phyloP scores from a whole-genome alignment of 2,888 invertebrate species.

The Hydriomena furcata region DNA sequence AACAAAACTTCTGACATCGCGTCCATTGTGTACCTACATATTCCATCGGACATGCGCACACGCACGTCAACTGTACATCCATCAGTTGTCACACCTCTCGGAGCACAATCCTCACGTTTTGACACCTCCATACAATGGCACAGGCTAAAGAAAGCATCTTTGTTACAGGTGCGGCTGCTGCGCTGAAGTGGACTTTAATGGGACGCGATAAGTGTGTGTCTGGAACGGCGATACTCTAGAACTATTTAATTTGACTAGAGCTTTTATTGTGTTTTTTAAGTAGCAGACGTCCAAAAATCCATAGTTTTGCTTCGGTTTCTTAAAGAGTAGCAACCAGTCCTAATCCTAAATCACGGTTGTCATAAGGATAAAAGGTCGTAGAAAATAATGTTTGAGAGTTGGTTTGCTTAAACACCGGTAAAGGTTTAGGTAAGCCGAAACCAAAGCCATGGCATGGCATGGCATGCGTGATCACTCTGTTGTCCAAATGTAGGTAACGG shows the following conservation, averaged over 20 bases:
- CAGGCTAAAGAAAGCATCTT: constrained; percentile 12
- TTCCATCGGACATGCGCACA: neutral
- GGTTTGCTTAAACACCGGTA: too few relatives aligned
- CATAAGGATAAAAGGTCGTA: too few relatives aligned
- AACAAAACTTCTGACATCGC: neutral
- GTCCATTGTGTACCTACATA: constrained; percentile 17
- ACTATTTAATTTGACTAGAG: constrained; percentile 10
- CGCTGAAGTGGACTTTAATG: constrained; percentile 3
- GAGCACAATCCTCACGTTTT: constrained; percentile 21
- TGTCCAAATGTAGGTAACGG: constrained; percentile 43
- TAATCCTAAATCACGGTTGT: too few relatives aligned
- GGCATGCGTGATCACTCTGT: constrained; percentile 46
- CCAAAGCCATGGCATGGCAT: too few relatives aligned
- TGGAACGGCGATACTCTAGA: constrained; percentile 8
- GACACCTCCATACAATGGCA: constrained; percentile 21
- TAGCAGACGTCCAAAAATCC: too few relatives aligned
- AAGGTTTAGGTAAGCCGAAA: too few relatives aligned
- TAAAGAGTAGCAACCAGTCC: too few relatives aligned
- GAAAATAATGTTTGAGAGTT: too few relatives aligned
- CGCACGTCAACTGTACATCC: constrained; percentile 20
- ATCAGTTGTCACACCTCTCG: constrained; percentile 24
- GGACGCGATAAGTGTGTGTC: neutral
- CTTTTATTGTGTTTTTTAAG: too few relatives aligned
- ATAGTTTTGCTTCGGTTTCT: too few relatives aligned
- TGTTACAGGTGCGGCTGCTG: constrained; percentile 28